Evolutionary conservation across 2,113 vertebrate species (phyloP).

Genomic region (Peromyscus leucopus): DNA sequence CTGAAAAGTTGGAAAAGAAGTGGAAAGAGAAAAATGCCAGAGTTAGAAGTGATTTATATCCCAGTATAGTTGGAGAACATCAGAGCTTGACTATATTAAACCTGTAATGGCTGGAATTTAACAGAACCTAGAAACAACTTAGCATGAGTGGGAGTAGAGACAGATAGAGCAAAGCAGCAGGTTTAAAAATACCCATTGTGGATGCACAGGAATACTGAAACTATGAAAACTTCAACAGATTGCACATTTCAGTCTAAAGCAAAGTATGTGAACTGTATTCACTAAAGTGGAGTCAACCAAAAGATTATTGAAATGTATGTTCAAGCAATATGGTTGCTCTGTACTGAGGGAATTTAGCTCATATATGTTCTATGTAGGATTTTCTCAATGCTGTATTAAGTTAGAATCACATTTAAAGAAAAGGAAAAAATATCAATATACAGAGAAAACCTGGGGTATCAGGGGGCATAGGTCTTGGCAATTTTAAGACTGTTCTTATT

Average conservation of each 20-base stretch:
- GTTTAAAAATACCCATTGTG: background rate
- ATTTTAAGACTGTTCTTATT: background rate
- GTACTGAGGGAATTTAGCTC: background rate
- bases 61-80: conserved; percentile 60
- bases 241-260: conserved; percentile 20
- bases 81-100: conserved; percentile 40
- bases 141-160: conserved; percentile 52
- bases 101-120: conserved; percentile 61
- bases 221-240: conserved; percentile 4
- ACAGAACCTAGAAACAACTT: conserved; percentile 24
- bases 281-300: background rate
- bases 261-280: background rate
- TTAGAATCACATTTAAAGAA: conserved; percentile 4
- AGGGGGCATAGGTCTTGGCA: accelerated
- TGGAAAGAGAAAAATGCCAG: conserved; percentile 67
- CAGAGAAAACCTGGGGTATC: background rate
- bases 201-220: background rate
- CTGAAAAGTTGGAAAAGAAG: conserved; percentile 54
- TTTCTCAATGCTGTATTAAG: background rate
- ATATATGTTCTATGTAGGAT: background rate
- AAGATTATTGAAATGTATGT: conserved; percentile 41
- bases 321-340: background rate
- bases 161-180: background rate
- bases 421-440: background rate
- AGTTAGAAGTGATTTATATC: conserved; percentile 73